Conservation (phyloP, 1,140 invertebrate genomes). For the Babylonia areolata region DNA sequence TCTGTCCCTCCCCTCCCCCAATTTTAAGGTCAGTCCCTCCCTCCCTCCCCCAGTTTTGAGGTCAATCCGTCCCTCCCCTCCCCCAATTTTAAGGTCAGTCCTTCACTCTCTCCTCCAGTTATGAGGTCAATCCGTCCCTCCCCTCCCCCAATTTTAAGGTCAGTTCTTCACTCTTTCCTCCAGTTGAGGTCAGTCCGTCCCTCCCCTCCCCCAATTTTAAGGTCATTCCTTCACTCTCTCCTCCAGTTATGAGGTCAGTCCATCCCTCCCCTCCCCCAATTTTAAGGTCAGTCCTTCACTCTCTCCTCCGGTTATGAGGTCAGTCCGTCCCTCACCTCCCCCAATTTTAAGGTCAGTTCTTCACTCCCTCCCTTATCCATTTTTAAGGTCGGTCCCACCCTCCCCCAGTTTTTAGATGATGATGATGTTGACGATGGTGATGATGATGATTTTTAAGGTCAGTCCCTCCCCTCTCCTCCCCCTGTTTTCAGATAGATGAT, state of each 20-base stretch:
- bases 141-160: constrained; percentile 62
- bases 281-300: constrained; percentile 62
- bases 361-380: too few relatives aligned
- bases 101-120: too few relatives aligned
- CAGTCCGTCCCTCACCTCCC: constrained; percentile 55
- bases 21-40: constrained; percentile 60
- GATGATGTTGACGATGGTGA: too few relatives aligned
- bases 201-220: constrained; percentile 60
- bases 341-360: constrained; percentile 60
- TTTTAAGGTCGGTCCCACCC: too few relatives aligned
- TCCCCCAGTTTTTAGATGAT: too few relatives aligned
- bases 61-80: constrained; percentile 53
- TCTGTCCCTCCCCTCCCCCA: constrained; percentile 55
- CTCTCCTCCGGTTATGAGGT: too few relatives aligned
- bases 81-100: constrained; percentile 60
- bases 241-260: background rate
- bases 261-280: constrained; percentile 58
- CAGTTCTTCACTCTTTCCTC: too few relatives aligned
- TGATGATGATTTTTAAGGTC: too few relatives aligned
- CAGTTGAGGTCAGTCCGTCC: constrained; percentile 40
- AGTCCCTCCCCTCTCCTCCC: too few relatives aligned
- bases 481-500: too few relatives aligned
- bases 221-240: too few relatives aligned
- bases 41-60: too few relatives aligned
- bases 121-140: constrained; percentile 46